A percentile compares a stretch with the other conserved stretches of the same genome.
Evolutionary conservation across 2,113 vertebrate species (phyloP).

Genomic region (Prolemur simus): DNA sequence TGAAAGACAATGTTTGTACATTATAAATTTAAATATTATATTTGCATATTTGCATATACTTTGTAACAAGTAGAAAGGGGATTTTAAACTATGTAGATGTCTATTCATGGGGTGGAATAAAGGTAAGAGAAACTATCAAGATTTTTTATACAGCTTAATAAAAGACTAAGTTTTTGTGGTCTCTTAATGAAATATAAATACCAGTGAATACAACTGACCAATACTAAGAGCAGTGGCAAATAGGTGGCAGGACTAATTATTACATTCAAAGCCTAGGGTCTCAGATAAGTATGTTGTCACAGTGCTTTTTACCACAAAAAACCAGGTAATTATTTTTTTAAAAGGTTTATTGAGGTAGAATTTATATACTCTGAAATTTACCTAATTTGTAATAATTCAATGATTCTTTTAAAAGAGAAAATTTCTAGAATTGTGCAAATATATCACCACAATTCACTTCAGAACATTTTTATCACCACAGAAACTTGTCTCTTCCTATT

Average conservation of each 20-base stretch:
- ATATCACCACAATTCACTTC: neutral
- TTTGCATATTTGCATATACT: neutral
- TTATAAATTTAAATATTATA: constrained; percentile 18
- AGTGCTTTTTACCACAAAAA: neutral
- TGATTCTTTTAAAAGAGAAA: neutral
- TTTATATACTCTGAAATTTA: neutral
- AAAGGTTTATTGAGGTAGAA: neutral
- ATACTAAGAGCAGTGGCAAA: neutral
- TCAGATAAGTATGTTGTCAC: neutral
- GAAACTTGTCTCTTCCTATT: neutral
- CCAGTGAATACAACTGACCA: neutral
- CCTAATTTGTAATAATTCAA: neutral
- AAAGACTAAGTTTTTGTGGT: neutral
- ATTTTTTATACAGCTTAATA: neutral
- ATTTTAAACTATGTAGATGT: neutral
- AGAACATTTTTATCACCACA: neutral
- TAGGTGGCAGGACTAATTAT: neutral
- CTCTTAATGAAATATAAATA: neutral
- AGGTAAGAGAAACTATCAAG: constrained; percentile 1
- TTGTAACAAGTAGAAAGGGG: neutral
- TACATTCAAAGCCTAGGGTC: neutral
- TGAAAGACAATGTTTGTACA: constrained; percentile 1
- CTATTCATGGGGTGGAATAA: neutral
- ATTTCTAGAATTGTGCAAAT: neutral
- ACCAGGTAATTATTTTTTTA: neutral